A percentile compares a stretch with the other conserved stretches of the same genome.
Evolutionary conservation across 2,888 invertebrate genomes (phyloP).

Genomic region (Homarus gammarus): DNA sequence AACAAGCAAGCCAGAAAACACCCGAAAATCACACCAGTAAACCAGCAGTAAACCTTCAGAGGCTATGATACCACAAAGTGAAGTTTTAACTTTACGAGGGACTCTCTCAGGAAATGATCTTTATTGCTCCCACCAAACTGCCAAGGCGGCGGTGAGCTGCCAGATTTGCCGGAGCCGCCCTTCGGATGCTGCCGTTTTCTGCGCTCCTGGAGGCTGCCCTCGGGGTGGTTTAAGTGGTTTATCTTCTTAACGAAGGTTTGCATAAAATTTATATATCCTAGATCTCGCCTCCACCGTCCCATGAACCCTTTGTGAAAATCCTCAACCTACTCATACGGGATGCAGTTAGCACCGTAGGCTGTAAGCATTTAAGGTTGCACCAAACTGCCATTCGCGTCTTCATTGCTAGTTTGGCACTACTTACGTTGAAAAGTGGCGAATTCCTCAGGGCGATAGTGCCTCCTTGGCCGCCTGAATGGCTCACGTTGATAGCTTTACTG

Average conservation of each 20-base stretch:
- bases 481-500: slow-evolving; percentile 47
- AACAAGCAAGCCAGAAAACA: slow-evolving; percentile 37
- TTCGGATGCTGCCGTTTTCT: slow-evolving; percentile 29
- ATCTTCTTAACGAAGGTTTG: slow-evolving; percentile 33
- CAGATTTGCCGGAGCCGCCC: slow-evolving; percentile 40
- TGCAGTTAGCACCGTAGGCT: slow-evolving; percentile 15
- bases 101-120: slow-evolving; percentile 62
- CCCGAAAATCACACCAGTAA: slow-evolving; percentile 48
- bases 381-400: slow-evolving; percentile 48
- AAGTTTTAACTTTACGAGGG: slow-evolving; percentile 60
- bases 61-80: slow-evolving; percentile 55
- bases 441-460: slow-evolving; percentile 23
- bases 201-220: not conserved
- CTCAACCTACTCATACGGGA: not conserved
- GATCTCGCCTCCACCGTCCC: not conserved
- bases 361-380: slow-evolving; percentile 22
- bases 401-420: slow-evolving; percentile 54
- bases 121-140: slow-evolving; percentile 55
- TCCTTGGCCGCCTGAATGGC: slow-evolving; percentile 29
- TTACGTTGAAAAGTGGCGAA: slow-evolving; percentile 50
- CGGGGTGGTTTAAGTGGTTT: slow-evolving; percentile 16
- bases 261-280: slow-evolving; percentile 8
- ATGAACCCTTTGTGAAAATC: not conserved
- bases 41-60: slow-evolving; percentile 48
- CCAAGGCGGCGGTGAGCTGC: slow-evolving; percentile 38